Evolutionary conservation across 2,888 invertebrate species (phyloP).

Genomic region (Philhelius pedissequus): DNA sequence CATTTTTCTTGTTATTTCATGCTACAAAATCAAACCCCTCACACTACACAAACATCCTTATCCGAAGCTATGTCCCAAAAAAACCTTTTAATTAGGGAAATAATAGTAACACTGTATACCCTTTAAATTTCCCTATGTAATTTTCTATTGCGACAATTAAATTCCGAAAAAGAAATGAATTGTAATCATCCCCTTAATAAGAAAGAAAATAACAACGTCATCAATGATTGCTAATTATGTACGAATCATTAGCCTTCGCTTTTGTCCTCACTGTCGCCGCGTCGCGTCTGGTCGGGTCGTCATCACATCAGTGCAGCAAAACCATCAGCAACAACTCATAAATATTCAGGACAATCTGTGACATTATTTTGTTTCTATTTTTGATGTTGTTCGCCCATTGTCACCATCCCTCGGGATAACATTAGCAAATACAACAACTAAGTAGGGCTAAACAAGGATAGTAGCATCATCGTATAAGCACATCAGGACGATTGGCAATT

Average conservation of each 20-base stretch:
- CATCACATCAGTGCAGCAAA: slow-evolving; percentile 34
- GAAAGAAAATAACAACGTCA: slow-evolving; percentile 58
- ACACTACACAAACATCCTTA: background rate
- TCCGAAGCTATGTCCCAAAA: background rate
- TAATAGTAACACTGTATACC: background rate
- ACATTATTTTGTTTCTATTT: slow-evolving; percentile 44
- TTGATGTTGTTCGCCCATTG: slow-evolving; percentile 37
- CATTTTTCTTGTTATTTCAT: no score
- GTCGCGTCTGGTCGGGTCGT: no score
- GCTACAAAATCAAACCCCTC: no score
- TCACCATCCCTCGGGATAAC: slow-evolving; percentile 52
- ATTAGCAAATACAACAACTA: slow-evolving; percentile 12
- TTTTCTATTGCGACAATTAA: background rate
- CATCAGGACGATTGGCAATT: slow-evolving; percentile 69
- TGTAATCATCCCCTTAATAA: slow-evolving; percentile 45
- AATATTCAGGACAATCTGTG: slow-evolving; percentile 69
- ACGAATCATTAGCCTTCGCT: slow-evolving; percentile 60
- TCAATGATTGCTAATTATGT: slow-evolving; percentile 65
- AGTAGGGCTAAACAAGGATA: background rate
- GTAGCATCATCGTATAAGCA: slow-evolving; percentile 52
- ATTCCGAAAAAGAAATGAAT: slow-evolving; percentile 33
- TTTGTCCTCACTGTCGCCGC: background rate
- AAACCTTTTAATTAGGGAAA: slow-evolving; percentile 38
- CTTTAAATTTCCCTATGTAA: background rate
- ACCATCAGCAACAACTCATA: slow-evolving; percentile 58